phyloP scores from a whole-genome alignment of 2,797 vertebrate genomes.

The Hoplostethus atlanticus region DNA sequence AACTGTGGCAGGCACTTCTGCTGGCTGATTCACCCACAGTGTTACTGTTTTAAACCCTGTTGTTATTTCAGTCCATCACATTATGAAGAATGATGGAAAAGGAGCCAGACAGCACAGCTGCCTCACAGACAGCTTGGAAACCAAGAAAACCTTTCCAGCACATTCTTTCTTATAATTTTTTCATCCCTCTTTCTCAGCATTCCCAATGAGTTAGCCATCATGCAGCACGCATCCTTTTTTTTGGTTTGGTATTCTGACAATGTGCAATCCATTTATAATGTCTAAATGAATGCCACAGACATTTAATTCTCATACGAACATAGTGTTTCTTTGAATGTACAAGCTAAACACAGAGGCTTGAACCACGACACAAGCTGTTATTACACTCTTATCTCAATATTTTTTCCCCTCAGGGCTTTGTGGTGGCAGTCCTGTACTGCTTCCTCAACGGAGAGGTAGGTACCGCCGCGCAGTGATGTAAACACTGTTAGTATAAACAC shows the following conservation, averaged over 20 bases:
- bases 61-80: slow-evolving; percentile 59
- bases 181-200: slow-evolving; percentile 5
- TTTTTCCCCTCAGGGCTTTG: slow-evolving; percentile 89
- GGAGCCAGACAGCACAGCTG: slow-evolving; percentile 37
- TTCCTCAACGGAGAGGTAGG: slow-evolving; percentile 91
- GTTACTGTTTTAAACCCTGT: slow-evolving; percentile 45
- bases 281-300: not conserved
- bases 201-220: not conserved
- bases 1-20: slow-evolving; percentile 35
- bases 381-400: slow-evolving; percentile 35
- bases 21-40: slow-evolving; percentile 34
- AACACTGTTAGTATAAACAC: slow-evolving; percentile 45
- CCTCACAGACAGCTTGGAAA: slow-evolving; percentile 15
- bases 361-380: not conserved
- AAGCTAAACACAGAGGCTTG: slow-evolving; percentile 8
- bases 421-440: slow-evolving; percentile 96
- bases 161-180: not conserved
- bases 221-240: not conserved
- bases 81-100: slow-evolving; percentile 53
- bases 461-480: slow-evolving; percentile 30
- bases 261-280: not conserved
- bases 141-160: slow-evolving; percentile 35
- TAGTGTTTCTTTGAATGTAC: slow-evolving; percentile 5
- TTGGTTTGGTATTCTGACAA: not conserved
- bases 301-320: not conserved